A percentile compares a stretch with the other conserved stretches of the same genome.
Conservation (phyloP, 2,113 vertebrate species). For the Rhynchomys soricoides region DNA sequence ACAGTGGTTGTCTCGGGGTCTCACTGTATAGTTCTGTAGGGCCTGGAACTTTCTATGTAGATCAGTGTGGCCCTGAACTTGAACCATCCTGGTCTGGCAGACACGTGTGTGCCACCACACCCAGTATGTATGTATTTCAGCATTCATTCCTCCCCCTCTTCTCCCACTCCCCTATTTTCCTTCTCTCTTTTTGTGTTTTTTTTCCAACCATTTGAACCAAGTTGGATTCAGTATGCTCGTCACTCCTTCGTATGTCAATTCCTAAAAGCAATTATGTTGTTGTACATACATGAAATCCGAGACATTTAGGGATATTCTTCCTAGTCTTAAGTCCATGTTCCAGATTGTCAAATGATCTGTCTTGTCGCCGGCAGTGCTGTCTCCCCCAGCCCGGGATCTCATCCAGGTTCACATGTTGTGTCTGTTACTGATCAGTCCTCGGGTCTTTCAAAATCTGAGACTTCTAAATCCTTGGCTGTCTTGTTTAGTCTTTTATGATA, state of each 20-base stretch:
- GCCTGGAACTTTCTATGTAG: neutral
- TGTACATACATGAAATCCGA: neutral
- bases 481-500: neutral
- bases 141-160: too few species aligned
- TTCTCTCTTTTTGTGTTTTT: neutral
- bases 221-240: neutral
- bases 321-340: neutral
- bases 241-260: neutral
- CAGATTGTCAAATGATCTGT: neutral
- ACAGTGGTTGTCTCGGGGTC: neutral
- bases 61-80: neutral
- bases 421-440: neutral
- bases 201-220: neutral
- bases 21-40: neutral
- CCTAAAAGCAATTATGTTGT: conserved; percentile 4
- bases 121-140: neutral
- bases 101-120: neutral
- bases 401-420: neutral
- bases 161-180: neutral
- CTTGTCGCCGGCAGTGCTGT: neutral
- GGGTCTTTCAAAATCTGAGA: neutral
- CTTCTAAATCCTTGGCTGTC: neutral
- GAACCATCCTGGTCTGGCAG: neutral
- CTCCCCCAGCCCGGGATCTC: neutral
- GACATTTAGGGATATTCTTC: neutral